Evolutionary conservation across 2,888 invertebrate genomes (phyloP).

Genomic region (Abrostola triplasia): DNA sequence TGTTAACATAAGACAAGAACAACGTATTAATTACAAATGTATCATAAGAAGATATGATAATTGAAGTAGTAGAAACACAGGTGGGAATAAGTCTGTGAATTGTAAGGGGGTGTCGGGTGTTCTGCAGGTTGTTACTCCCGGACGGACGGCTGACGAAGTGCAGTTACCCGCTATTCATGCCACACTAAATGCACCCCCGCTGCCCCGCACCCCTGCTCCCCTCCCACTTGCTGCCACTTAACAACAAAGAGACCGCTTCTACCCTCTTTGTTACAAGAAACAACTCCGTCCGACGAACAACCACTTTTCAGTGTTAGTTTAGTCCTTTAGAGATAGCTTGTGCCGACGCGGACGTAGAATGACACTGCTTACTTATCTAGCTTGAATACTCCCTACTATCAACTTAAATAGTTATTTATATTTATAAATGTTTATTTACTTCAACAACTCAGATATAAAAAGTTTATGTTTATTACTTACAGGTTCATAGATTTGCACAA

Average conservation of each 20-base stretch:
- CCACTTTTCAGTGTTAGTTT: constrained; percentile 79
- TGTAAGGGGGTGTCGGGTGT: constrained; percentile 68
- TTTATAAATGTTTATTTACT: background rate
- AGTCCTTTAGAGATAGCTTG: constrained; percentile 72
- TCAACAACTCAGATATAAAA: too few relatives aligned
- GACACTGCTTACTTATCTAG: constrained; percentile 65
- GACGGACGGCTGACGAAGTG: constrained; percentile 85
- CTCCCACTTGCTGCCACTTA: constrained; percentile 79
- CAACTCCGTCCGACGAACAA: constrained; percentile 77
- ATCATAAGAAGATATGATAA: constrained; percentile 31
- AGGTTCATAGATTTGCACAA: too few relatives aligned
- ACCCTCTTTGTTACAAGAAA: constrained; percentile 87
- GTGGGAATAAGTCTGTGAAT: constrained; percentile 65
- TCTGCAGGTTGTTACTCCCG: constrained; percentile 84
- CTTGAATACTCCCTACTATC: constrained; percentile 34
- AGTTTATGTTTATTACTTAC: too few relatives aligned
- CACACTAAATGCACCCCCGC: constrained; percentile 81
- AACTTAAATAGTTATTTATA: background rate
- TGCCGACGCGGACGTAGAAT: constrained; percentile 56
- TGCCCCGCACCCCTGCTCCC: constrained; percentile 68
- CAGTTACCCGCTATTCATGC: constrained; percentile 86
- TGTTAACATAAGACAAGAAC: constrained; percentile 18
- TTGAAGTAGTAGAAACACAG: constrained; percentile 56
- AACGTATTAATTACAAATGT: constrained; percentile 10
- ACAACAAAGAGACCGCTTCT: constrained; percentile 86